Base-by-base conservation (phyloP, 2,797 vertebrate species). In the Eulemur rubriventer region DNA sequence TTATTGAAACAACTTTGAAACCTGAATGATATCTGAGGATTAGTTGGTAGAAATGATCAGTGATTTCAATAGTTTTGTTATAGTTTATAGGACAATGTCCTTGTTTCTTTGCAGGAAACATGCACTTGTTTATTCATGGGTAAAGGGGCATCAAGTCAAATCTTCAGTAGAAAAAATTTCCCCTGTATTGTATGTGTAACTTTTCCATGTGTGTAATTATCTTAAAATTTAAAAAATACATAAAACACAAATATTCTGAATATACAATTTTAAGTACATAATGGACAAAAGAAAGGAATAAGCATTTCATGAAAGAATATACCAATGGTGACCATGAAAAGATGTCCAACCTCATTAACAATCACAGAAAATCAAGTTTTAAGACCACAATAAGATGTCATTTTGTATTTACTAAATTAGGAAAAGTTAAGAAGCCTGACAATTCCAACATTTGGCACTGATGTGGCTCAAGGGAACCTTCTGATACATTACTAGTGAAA, bases 11-110 rank as follows among this genome's bases (percentile, higher is more conserved):
- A 14, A 79, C 55, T 52, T 83, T 16, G 48, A 95, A 93, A 94
- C 81, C 0, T 67, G 70, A 94, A 73, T 52, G 48, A 80, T 72
- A 73, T 52, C 52, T 88, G 82, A 88, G 43, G 30, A 67, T 83
- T 52, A 72, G 70, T 38, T 9, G 16, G 35, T 67, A 80, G 48
- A 50, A 83, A 83, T 22, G 30, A 88, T 72, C 70, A 88, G 35
- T n/a, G 70, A 73, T 94, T 88, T 78, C 67, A 28, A 73, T 79
- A 72, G 46, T 41, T 93, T 89, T 84, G 90, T 43, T 96, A 28
- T 79, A 30, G 13, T 65, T 83, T 95, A 73, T 20, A 65, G 30
- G 38, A 91, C 18, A 87, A 72, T 57, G 61, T 50, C 57, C 46
- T 65, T 95, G 28, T 93, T 91, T 91, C 13, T 50, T 48, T 50